These are phyloP conservation scores for Tilapia sparmanii DNA, from an alignment of 2,113 vertebrate species.

Conservation along the genomic window DNA sequence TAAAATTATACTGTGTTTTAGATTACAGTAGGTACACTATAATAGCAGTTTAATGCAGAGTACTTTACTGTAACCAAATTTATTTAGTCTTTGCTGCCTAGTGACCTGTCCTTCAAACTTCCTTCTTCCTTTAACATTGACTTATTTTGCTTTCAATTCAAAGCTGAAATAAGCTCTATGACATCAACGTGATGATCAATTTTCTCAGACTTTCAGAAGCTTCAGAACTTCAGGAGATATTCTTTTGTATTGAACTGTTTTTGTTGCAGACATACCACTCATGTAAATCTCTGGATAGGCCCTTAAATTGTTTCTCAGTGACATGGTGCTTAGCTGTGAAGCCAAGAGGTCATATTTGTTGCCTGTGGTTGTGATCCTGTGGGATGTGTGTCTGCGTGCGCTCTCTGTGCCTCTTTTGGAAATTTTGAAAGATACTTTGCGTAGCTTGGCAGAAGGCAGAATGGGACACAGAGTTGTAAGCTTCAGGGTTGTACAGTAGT, in stretches of 20 bases:
- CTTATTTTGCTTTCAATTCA: neutral
- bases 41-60: neutral
- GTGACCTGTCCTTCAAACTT: neutral
- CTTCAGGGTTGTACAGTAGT: neutral
- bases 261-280: neutral
- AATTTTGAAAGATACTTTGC: neutral
- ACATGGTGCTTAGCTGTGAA: neutral
- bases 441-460: neutral
- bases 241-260: neutral
- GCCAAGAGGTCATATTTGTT: neutral
- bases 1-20: neutral
- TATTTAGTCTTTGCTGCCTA: fast-evolving
- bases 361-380: neutral
- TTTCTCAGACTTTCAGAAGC: neutral
- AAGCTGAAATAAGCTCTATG: neutral
- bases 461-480: neutral
- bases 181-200: neutral
- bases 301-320: neutral
- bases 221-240: neutral
- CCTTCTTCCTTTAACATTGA: neutral
- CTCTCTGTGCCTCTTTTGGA: neutral
- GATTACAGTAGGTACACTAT: neutral
- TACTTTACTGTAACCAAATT: neutral
- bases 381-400: neutral
- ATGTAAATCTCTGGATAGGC: neutral